Percentiles rank a stretch among this genome's conserved stretches.
Evolutionary conservation across 1,140 invertebrate species (phyloP).

Genomic region (Chironomus striatipennis): DNA sequence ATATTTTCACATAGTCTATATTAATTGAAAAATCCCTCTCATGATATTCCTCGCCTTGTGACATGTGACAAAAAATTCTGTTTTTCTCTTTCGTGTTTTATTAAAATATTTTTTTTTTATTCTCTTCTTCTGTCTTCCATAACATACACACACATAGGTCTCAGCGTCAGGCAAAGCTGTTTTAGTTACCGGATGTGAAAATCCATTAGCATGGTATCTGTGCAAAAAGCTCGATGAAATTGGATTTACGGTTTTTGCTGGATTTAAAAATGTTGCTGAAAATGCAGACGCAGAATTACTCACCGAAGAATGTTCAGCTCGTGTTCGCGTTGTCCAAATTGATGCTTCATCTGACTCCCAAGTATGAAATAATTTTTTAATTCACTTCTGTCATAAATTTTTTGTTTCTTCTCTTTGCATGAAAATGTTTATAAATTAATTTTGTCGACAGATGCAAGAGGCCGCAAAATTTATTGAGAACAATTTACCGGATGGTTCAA

Average conservation of each 20-base stretch:
- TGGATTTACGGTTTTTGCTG: constrained; percentile 74
- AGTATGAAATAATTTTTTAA: constrained; percentile 35
- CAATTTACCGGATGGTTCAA: constrained; percentile 63
- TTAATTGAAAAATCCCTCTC: neutral
- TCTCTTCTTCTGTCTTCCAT: too few relatives aligned
- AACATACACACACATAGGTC: constrained; percentile 53
- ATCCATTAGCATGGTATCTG: constrained; percentile 62
- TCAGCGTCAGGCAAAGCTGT: constrained; percentile 68
- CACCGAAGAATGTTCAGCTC: constrained; percentile 62
- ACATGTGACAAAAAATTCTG: neutral
- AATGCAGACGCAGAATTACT: constrained; percentile 61
- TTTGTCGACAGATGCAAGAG: constrained; percentile 50
- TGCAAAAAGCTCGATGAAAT: constrained; percentile 67
- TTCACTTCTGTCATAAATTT: neutral
- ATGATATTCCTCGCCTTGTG: neutral
- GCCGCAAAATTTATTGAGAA: constrained; percentile 65
- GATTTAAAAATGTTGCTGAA: constrained; percentile 54
- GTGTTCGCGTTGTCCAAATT: constrained; percentile 62
- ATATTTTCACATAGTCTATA: neutral
- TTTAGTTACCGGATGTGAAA: constrained; percentile 76
- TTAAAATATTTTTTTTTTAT: too few relatives aligned
- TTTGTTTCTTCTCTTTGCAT: neutral
- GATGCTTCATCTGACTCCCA: constrained; percentile 65
- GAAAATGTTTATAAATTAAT: neutral
- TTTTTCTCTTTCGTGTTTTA: neutral